Percentiles rank a stretch among this genome's conserved stretches.
phyloP scores from a whole-genome alignment of 2,113 vertebrate genomes.

The Steatornis caripensis region DNA sequence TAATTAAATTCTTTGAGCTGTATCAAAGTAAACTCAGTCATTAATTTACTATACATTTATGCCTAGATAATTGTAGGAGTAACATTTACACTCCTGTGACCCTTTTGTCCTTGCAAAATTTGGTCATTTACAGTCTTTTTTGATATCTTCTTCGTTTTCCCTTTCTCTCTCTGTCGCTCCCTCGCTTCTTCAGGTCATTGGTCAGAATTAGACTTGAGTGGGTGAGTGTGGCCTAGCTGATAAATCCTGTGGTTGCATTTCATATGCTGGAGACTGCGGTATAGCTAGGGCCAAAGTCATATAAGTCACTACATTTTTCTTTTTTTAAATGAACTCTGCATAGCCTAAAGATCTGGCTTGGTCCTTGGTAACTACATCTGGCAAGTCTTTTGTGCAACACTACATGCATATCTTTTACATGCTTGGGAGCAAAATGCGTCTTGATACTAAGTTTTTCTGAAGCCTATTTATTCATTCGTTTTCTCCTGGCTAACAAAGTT shows the following conservation, averaged over 20 bases:
- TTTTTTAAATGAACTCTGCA: slow-evolving; percentile 10
- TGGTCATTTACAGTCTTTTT: slow-evolving; percentile 12
- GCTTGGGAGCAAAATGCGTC: not conserved
- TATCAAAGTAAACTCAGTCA: not conserved
- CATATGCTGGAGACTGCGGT: slow-evolving; percentile 29
- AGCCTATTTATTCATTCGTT: not conserved
- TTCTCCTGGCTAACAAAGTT: slow-evolving; percentile 26
- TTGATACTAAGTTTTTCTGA: not conserved
- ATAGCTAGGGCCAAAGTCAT: slow-evolving; percentile 50
- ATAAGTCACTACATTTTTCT: not conserved
- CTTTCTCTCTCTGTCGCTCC: not conserved
- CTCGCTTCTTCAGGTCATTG: slow-evolving; percentile 27
- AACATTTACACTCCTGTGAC: not conserved
- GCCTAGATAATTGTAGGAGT: not conserved
- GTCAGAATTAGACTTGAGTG: slow-evolving; percentile 47
- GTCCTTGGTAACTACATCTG: not conserved
- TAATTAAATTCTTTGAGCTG: not conserved
- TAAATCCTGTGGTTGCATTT: slow-evolving; percentile 38
- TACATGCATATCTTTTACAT: not conserved
- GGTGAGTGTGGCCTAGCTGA: slow-evolving; percentile 27
- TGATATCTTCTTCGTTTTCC: not conserved
- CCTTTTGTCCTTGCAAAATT: slow-evolving; percentile 22
- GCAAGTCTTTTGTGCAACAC: not conserved
- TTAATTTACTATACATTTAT: not conserved
- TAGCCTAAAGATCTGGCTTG: not conserved